Evolutionary conservation across 2,113 vertebrate species (phyloP).

Genomic region (Oenanthe oenanthe): DNA sequence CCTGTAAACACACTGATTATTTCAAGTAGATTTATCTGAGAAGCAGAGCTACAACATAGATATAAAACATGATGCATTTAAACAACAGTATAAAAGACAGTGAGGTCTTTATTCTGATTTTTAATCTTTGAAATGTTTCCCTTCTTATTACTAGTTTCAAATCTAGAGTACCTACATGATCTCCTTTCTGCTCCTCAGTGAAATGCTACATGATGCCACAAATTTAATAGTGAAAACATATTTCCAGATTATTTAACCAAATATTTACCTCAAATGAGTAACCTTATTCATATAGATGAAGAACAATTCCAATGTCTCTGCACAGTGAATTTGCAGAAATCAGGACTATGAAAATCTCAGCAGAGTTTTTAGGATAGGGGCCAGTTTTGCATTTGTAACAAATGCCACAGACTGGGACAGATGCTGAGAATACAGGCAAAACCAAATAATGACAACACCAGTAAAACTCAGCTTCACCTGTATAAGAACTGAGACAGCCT

Average conservation of each 20-base stretch:
- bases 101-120: not conserved
- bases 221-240: not conserved
- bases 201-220: not conserved
- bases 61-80: not conserved
- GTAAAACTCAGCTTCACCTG: not conserved
- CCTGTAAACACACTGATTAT: not conserved
- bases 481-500: not conserved
- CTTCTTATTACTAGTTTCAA: not conserved
- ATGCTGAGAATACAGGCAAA: not conserved
- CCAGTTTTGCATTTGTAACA: not conserved
- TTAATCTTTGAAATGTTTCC: not conserved
- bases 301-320: not conserved
- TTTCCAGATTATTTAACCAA: not conserved
- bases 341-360: not conserved
- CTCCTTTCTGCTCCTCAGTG: not conserved
- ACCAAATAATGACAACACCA: not conserved
- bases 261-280: not conserved
- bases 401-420: not conserved
- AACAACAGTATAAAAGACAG: not conserved
- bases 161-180: not conserved
- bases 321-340: not conserved
- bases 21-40: not conserved
- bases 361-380: not conserved
- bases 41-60: not conserved
- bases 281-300: not conserved